Base-by-base conservation (phyloP, 23 tunicate genomes). In the Clavelina lepadiformis region DNA sequence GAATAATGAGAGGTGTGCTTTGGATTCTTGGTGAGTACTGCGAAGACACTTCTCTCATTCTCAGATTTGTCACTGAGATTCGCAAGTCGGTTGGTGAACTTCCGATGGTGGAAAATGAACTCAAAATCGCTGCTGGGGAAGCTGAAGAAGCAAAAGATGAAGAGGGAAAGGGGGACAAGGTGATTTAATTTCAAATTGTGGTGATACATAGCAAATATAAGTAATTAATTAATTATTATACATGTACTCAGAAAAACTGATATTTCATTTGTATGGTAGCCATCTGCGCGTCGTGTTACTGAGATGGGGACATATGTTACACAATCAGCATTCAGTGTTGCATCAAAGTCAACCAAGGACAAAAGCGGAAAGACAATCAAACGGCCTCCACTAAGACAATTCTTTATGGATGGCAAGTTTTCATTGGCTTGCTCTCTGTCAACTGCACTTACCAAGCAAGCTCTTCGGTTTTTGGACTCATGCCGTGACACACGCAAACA, bases 1-100 rank as follows among this genome's bases (percentile, higher is more conserved):
- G 89, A 38, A 93, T 81, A 1, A 67, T 93, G 82, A 60, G 94
- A 34, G 86, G 93, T 19, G 88, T 93, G 50, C 46, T 93, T 63
- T 93, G 98, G 98, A 93, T 93, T 46, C 63, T 93, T 26, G 98
- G 98, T 35, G 98, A 93, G 46, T 85, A 93, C 54, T 93, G 98
- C 56, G 88, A 79, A 5, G 75, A 54, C 0, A 68, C 67, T 1
- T 61, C 77, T 6, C n/a, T 68, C 6, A 85, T 93, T 36, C 65
- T 85, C n/a, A 68, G 67, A 18, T 93, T 93, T 46, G 94, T 93
- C 35, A 69, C 73, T 31, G 94, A 70, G 31, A 76, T 93, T 21
- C 59, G 82, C 44, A 93, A 93, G 55, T 84, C 85, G 23, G 68
- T 93, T 30, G 98, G 98, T n/a, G 94, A 79, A 31, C 72, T 93